A percentile compares a stretch with the other conserved stretches of the same genome.
These are phyloP conservation scores for Tetrao urogallus DNA, from an alignment of 2,113 vertebrate genomes.

Conservation along the genomic window DNA sequence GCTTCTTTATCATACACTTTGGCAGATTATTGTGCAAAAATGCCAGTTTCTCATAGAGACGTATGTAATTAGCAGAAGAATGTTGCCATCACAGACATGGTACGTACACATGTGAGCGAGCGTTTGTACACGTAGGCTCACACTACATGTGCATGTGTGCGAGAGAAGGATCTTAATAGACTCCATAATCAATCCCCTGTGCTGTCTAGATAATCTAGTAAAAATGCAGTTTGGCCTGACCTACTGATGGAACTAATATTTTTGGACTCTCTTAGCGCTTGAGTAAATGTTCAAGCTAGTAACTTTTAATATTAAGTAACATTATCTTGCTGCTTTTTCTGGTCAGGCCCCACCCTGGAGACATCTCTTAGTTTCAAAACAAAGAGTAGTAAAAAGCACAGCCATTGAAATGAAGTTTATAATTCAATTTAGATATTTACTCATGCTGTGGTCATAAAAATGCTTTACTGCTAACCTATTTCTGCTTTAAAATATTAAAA, in stretches of 20 bases:
- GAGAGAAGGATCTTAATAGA: background rate
- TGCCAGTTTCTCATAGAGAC: background rate
- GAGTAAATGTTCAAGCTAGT: background rate
- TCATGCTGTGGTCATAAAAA: constrained; percentile 55
- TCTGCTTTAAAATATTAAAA: constrained; percentile 56
- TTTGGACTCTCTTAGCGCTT: background rate
- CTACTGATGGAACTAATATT: background rate
- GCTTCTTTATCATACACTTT: background rate
- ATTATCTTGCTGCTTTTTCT: background rate
- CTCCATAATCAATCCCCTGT: background rate
- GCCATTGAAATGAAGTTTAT: constrained; percentile 32
- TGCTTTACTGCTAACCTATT: constrained; percentile 50
- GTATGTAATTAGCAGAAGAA: background rate
- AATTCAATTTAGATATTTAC: background rate
- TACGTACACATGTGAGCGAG: rapidly evolving
- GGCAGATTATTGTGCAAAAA: background rate
- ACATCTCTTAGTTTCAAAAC: constrained; percentile 16
- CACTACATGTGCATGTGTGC: background rate
- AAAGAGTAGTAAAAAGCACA: constrained; percentile 33
- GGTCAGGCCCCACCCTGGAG: background rate
- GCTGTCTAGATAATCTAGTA: background rate
- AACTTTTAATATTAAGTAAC: background rate
- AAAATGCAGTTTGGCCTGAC: constrained; percentile 11
- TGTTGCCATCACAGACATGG: rapidly evolving
- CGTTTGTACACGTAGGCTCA: background rate